Conservation (phyloP, 2,113 vertebrate genomes). For the Petroica traversi region DNA sequence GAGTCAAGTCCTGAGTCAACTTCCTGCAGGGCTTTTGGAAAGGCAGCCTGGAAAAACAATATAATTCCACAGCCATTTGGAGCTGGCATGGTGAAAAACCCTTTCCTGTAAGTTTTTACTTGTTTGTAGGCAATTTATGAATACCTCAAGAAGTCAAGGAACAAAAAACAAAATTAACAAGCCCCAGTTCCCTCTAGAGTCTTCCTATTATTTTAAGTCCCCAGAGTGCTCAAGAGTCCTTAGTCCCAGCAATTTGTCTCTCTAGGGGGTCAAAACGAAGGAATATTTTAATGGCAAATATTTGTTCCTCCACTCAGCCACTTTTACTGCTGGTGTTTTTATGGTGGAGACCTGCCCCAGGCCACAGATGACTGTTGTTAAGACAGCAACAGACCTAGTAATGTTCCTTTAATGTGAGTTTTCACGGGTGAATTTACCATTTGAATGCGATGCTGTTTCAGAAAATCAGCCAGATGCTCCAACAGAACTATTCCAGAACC, state of each 20-base stretch:
- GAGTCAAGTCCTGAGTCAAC: slow-evolving; percentile 46
- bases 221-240: not conserved
- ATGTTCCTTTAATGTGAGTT: slow-evolving; percentile 37
- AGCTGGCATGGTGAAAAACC: slow-evolving; percentile 35
- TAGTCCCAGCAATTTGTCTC: slow-evolving; percentile 3
- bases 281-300: slow-evolving; percentile 27
- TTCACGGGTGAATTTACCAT: slow-evolving; percentile 22
- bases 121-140: slow-evolving; percentile 58
- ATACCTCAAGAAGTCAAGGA: slow-evolving; percentile 39
- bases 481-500: slow-evolving; percentile 50
- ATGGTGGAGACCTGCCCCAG: slow-evolving; percentile 19
- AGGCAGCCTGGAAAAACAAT: slow-evolving; percentile 58
- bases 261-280: slow-evolving; percentile 2
- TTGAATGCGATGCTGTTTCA: slow-evolving; percentile 27
- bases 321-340: slow-evolving; percentile 42
- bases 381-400: slow-evolving; percentile 15
- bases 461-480: slow-evolving; percentile 50
- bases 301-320: not conserved
- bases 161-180: not conserved
- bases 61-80: slow-evolving; percentile 44
- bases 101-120: slow-evolving; percentile 55
- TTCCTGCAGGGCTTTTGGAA: slow-evolving; percentile 59
- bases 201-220: slow-evolving; percentile 30
- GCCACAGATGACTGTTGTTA: slow-evolving; percentile 47
- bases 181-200: not conserved